Evolutionary conservation across 2,888 invertebrate species (phyloP).

Genomic region (Trisateles emortualis): DNA sequence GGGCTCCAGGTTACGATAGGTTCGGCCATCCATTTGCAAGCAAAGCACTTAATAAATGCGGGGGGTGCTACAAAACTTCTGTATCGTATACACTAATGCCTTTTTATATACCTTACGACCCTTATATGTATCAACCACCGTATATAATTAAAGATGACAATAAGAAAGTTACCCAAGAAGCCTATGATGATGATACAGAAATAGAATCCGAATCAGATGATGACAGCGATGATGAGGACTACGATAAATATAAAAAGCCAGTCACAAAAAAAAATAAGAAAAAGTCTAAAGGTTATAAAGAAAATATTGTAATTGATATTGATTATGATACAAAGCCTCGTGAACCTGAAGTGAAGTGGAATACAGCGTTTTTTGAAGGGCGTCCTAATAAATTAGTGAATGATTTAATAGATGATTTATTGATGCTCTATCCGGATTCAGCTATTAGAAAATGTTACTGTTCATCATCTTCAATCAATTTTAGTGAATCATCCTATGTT

Average conservation of each 20-base stretch:
- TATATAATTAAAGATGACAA: background rate
- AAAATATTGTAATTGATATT: background rate
- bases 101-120: conserved; percentile 26
- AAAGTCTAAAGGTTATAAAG: background rate
- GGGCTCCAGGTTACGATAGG: background rate
- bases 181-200: conserved; percentile 1
- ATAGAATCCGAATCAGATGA: background rate
- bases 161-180: background rate
- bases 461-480: background rate
- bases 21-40: background rate
- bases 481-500: too few relatives aligned
- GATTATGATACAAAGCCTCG: conserved; percentile 1
- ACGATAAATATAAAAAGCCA: background rate
- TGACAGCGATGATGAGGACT: background rate
- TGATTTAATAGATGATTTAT: conserved; percentile 14
- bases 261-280: background rate
- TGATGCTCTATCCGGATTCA: conserved; percentile 7
- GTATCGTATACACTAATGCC: conserved; percentile 22
- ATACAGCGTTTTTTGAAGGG: conserved; percentile 9
- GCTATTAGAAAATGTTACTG: conserved; percentile 19
- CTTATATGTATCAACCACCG: conserved; percentile 6
- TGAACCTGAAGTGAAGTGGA: background rate
- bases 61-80: conserved; percentile 23
- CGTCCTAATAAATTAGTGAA: conserved; percentile 10
- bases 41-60: conserved; percentile 2